A percentile compares a stretch with the other conserved stretches of the same genome.
Conservation (phyloP, 2,888 invertebrate species). For the Heliconius ismenius region DNA sequence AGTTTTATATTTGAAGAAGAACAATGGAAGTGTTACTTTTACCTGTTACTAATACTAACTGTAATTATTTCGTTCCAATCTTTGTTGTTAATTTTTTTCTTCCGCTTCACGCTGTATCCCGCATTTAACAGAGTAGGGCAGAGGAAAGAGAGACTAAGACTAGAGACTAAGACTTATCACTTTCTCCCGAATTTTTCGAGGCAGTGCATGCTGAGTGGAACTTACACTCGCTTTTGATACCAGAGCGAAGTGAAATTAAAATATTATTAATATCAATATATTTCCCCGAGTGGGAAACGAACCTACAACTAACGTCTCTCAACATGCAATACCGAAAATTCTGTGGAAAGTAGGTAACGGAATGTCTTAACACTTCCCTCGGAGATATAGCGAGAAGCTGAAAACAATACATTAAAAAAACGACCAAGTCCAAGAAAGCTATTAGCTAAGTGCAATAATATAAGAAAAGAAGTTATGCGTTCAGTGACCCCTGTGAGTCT, state of each 20-base stretch:
- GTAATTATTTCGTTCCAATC: no score
- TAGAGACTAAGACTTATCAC: no score
- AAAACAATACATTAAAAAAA: neutral
- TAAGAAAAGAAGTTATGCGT: conserved; percentile 16
- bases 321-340: no score
- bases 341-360: no score
- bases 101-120: neutral
- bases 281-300: no score
- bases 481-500: conserved; percentile 19
- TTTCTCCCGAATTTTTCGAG: no score
- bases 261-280: no score
- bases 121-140: neutral
- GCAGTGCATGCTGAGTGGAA: no score
- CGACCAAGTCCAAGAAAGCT: neutral
- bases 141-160: neutral
- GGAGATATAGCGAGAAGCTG: neutral
- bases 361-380: no score
- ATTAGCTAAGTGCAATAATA: neutral
- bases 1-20: neutral
- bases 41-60: neutral
- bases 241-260: no score
- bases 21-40: neutral
- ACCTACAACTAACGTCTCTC: no score
- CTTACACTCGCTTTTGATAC: no score
- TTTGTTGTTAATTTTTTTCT: neutral